phyloP scores from a whole-genome alignment of 2,113 vertebrate genomes.

The Clarias macrocephalus region DNA sequence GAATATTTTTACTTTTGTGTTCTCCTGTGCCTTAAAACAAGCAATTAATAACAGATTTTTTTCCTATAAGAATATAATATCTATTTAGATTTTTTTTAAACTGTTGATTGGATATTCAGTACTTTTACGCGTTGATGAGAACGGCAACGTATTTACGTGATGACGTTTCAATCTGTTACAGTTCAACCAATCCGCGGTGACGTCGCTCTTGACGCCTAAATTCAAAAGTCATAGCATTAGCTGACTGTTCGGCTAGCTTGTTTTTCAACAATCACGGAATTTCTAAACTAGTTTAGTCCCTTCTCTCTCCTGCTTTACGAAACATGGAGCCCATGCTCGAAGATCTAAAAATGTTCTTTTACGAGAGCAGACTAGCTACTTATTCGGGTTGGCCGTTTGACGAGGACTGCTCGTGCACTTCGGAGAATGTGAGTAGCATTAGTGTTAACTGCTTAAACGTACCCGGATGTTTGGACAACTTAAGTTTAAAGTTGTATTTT shows the following conservation, averaged over 20 bases:
- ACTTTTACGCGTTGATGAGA: neutral
- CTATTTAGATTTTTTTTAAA: too few relatives aligned
- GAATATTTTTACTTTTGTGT: too few relatives aligned
- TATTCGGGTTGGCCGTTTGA: conserved; percentile 89
- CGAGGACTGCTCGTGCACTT: conserved; percentile 86
- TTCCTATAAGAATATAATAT: too few relatives aligned
- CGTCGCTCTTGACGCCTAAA: neutral
- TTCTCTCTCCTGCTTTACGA: neutral
- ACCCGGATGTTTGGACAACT: neutral
- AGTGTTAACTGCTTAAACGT: neutral
- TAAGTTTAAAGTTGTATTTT: neutral
- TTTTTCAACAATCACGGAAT: neutral
- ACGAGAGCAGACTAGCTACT: conserved; percentile 76
- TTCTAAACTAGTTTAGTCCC: neutral
- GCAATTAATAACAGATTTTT: too few relatives aligned
- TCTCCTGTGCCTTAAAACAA: too few relatives aligned
- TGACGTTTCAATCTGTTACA: neutral
- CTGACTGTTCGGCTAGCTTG: neutral
- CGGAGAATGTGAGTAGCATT: conserved; percentile 50
- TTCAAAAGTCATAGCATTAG: conserved; percentile 19
- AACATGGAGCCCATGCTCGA: conserved; percentile 59
- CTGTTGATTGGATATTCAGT: neutral
- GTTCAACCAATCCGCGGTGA: conserved; percentile 16
- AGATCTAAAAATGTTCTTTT: conserved; percentile 75
- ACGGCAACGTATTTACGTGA: neutral